Conservation (phyloP, 64 coral and sea anemone species). For the Catalaphyllia jardinei region DNA sequence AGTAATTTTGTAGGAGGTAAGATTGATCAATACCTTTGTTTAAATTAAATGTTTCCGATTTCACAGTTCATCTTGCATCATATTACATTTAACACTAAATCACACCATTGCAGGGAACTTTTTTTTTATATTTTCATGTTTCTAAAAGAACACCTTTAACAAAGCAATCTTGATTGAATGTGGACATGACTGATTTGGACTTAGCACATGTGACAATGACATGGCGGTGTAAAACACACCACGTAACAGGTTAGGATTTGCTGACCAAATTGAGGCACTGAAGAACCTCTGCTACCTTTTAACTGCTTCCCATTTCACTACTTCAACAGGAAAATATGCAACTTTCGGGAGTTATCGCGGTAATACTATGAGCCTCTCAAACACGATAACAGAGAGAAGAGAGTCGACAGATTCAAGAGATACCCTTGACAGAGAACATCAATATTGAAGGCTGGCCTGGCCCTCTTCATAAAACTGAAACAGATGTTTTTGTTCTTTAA, state of each 20-base stretch:
- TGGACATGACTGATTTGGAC: too few species aligned
- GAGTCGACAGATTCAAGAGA: slow-evolving; percentile 27
- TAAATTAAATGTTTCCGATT: background rate
- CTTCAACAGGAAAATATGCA: too few species aligned
- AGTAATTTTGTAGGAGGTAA: too few species aligned
- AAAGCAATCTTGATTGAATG: too few species aligned
- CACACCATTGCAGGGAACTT: too few species aligned
- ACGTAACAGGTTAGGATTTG: too few species aligned
- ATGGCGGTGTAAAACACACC: too few species aligned
- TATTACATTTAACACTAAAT: too few species aligned
- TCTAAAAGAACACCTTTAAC: too few species aligned
- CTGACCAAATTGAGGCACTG: too few species aligned
- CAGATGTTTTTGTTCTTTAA: background rate
- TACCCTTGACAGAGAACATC: background rate
- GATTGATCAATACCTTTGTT: background rate
- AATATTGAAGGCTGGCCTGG: too few species aligned
- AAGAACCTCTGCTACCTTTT: background rate
- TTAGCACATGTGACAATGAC: background rate
- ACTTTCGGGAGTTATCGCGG: background rate
- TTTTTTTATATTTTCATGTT: too few species aligned
- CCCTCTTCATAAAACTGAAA: background rate
- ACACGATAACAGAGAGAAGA: background rate
- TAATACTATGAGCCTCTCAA: background rate
- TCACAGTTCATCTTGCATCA: slow-evolving; percentile 1
- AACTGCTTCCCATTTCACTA: background rate